Conservation (phyloP, 2,113 vertebrate species). For the Phyllopteryx taeniolatus region DNA sequence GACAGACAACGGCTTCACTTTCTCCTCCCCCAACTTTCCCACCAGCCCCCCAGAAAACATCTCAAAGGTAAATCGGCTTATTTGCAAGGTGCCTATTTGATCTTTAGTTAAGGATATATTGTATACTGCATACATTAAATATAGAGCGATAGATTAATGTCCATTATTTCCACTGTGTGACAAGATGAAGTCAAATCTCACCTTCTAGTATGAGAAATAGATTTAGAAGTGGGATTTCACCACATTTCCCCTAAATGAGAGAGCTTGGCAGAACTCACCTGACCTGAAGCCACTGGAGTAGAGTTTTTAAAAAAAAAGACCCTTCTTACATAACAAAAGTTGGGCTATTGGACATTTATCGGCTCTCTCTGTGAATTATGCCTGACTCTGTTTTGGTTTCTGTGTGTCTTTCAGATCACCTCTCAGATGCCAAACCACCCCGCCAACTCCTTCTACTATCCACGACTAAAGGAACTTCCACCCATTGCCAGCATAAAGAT, state of each 20-base stretch:
- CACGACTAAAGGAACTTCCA: conserved; percentile 72
- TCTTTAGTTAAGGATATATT: too few species aligned
- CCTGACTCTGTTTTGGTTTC: conserved; percentile 4
- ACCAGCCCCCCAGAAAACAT: conserved; percentile 73
- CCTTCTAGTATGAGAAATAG: neutral
- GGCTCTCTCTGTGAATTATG: conserved; percentile 25
- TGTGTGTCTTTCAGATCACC: conserved; percentile 64
- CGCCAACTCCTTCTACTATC: conserved; percentile 78
- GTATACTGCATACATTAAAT: too few species aligned
- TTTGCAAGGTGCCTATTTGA: neutral
- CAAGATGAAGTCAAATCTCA: neutral
- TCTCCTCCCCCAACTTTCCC: conserved; percentile 79
- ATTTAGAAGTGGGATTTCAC: neutral
- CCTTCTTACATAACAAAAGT: conserved; percentile 37
- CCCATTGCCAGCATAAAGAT: conserved; percentile 70
- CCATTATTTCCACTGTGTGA: neutral
- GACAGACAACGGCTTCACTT: conserved; percentile 79
- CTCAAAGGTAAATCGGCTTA: conserved; percentile 56
- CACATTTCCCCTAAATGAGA: conserved; percentile 26
- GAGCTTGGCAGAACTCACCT: conserved; percentile 30
- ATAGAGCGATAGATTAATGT: too few species aligned
- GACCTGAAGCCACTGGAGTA: conserved; percentile 12
- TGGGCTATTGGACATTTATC: conserved; percentile 11
- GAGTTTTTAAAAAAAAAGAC: conserved; percentile 13
- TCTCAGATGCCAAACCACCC: conserved; percentile 79